Percentiles rank a stretch among this genome's conserved stretches.
Conservation (phyloP, 2,888 invertebrate species). For the Drosophila mayaguana region DNA sequence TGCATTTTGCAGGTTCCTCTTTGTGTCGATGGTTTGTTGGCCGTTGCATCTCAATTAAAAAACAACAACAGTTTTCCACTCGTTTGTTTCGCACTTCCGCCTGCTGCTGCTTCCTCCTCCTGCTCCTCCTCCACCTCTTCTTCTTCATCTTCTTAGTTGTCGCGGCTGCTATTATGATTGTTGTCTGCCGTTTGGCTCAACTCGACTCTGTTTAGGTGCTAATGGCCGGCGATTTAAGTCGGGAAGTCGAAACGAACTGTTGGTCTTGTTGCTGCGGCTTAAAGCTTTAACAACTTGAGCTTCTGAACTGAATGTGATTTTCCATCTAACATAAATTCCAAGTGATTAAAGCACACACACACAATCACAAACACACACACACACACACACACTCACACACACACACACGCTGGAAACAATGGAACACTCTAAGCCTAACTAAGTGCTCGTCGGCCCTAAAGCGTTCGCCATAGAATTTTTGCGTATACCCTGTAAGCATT, state of each 20-base stretch:
- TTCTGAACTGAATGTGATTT: conserved; percentile 23
- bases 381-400: not conserved
- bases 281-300: conserved; percentile 20
- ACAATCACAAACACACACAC: not conserved
- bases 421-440: conserved; percentile 61
- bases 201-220: conserved; percentile 35
- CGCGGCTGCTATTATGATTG: conserved; percentile 12
- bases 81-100: conserved; percentile 24
- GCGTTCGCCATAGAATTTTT: conserved; percentile 21
- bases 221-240: conserved; percentile 40
- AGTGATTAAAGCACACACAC: conserved; percentile 33
- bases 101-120: not conserved
- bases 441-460: conserved; percentile 44
- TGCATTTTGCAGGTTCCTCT: not conserved
- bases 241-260: conserved; percentile 25
- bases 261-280: conserved; percentile 17
- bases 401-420: conserved; percentile 44
- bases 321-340: conserved; percentile 35
- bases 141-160: not conserved
- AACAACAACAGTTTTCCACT: conserved; percentile 28
- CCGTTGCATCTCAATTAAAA: conserved; percentile 50
- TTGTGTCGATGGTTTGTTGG: conserved; percentile 10
- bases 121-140: not conserved
- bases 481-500: conserved; percentile 36
- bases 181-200: conserved; percentile 8